Evolutionary conservation across 2,888 invertebrate genomes (phyloP).

Genomic region (Isoperla grammatica): DNA sequence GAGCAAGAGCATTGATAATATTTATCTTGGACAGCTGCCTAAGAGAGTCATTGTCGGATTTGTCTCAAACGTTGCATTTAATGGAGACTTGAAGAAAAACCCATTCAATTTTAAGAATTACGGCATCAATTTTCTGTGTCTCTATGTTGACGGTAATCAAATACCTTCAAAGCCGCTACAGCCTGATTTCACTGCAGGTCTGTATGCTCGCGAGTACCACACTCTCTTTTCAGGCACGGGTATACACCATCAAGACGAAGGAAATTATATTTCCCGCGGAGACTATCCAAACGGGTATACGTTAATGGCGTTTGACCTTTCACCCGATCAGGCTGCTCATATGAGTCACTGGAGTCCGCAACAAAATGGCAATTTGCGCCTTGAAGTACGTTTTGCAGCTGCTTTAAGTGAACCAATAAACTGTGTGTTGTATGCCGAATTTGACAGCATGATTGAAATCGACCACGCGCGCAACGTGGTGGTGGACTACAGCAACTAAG

Average conservation of each 20-base stretch:
- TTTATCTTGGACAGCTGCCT: too few relatives aligned
- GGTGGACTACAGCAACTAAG: background rate
- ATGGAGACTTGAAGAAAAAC: too few relatives aligned
- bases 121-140: background rate
- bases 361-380: background rate
- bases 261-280: background rate
- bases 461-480: background rate
- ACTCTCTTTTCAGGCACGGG: conserved; percentile 22
- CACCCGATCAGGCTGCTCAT: background rate
- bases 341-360: background rate
- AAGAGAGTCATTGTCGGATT: too few relatives aligned
- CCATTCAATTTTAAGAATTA: too few relatives aligned
- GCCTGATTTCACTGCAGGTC: background rate
- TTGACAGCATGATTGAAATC: background rate
- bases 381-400: background rate
- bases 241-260: background rate
- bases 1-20: conserved; percentile 19
- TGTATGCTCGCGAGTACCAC: conserved; percentile 18
- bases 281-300: background rate
- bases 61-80: background rate
- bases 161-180: background rate
- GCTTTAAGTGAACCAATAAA: too few relatives aligned
- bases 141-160: background rate
- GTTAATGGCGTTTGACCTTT: background rate
- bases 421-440: background rate